Evolutionary conservation across 1,140 invertebrate genomes (phyloP).

Genomic region (Papilio helenus): DNA sequence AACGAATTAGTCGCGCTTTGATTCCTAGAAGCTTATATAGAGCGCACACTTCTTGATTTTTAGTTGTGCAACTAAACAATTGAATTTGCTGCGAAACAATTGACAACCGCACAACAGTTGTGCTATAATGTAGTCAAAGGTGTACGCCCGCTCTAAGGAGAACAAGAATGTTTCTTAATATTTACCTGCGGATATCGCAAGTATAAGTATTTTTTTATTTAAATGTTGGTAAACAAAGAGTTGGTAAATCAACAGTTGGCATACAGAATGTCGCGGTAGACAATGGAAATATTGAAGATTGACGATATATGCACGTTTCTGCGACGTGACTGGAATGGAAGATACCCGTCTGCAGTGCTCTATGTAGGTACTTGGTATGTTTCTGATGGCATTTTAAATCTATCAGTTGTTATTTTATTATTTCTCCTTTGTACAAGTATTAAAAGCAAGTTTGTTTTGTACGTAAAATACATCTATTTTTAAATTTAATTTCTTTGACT

Average conservation of each 20-base stretch:
- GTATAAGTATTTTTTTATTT: not conserved
- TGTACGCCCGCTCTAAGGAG: not conserved
- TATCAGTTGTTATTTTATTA: not conserved
- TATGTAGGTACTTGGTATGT: not conserved
- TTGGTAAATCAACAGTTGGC: not conserved
- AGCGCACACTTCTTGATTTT: too few species aligned
- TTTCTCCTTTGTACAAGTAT: not conserved
- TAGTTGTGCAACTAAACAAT: too few species aligned
- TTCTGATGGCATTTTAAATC: not conserved
- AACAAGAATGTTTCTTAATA: not conserved
- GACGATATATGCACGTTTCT: not conserved
- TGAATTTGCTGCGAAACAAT: too few species aligned
- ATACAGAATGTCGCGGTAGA: not conserved
- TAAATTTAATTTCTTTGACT: too few species aligned
- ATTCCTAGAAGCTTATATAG: too few species aligned
- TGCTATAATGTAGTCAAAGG: too few species aligned
- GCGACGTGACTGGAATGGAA: not conserved
- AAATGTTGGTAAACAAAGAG: not conserved
- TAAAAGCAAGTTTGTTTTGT: too few species aligned
- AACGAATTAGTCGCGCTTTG: too few species aligned
- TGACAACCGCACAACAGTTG: too few species aligned
- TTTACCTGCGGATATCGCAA: not conserved
- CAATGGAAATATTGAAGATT: conserved; percentile 3
- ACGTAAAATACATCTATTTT: too few species aligned
- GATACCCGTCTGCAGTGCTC: not conserved